Evolutionary conservation across 2,888 invertebrate genomes (phyloP).

Genomic region (Lamellibrachia columna): DNA sequence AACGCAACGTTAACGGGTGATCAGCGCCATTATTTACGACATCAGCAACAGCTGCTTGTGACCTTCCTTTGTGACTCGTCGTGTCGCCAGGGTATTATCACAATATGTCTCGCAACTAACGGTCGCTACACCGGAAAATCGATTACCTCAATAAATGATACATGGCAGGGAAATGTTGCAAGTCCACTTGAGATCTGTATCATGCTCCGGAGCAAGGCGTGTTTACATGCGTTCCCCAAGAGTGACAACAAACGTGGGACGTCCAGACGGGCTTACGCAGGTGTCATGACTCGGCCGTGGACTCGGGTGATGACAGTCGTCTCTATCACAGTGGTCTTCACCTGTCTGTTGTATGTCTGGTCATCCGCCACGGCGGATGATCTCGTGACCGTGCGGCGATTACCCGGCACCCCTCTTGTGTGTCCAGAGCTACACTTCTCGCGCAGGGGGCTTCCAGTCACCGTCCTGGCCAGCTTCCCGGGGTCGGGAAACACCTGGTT

Average conservation of each 20-base stretch:
- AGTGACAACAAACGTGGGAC: neutral
- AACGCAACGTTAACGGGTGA: neutral
- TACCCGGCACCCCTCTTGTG: neutral
- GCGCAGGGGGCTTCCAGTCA: neutral
- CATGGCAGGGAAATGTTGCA: neutral
- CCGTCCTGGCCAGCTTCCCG: slow-evolving; percentile 80
- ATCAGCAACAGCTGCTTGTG: neutral
- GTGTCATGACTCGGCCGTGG: neutral
- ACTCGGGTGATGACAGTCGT: neutral
- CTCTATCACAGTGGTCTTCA: neutral
- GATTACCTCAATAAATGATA: neutral
- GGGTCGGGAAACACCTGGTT: slow-evolving; percentile 89
- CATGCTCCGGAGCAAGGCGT: neutral
- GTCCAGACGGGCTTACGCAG: neutral
- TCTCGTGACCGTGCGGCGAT: neutral
- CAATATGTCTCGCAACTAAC: neutral
- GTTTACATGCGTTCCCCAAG: neutral
- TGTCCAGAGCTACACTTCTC: neutral
- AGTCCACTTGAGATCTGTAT: neutral
- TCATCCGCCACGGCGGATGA: neutral
- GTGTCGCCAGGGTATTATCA: neutral
- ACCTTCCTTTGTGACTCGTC: neutral
- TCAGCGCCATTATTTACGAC: neutral
- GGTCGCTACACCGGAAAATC: neutral
- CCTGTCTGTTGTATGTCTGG: neutral